Evolutionary conservation across 2,113 vertebrate genomes (phyloP).

Genomic region (Cryptotis parvus): DNA sequence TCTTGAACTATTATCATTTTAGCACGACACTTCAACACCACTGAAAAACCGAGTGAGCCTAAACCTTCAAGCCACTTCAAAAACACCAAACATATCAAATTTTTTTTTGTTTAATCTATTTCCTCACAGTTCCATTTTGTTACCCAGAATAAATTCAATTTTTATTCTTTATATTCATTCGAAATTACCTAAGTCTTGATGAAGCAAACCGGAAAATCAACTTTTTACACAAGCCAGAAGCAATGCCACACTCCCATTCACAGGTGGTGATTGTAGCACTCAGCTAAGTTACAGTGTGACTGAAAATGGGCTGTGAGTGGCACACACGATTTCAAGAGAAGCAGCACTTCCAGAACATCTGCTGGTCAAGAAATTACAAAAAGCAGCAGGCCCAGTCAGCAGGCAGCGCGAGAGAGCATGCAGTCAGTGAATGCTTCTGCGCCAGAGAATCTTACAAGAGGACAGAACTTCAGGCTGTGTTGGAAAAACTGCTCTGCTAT

Average conservation of each 20-base stretch:
- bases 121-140: neutral
- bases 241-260: conserved; percentile 15
- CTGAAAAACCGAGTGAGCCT: neutral
- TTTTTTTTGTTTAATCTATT: conserved; percentile 34
- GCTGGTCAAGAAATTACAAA: conserved; percentile 37
- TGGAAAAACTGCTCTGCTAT: too few species aligned
- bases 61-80: neutral
- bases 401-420: neutral
- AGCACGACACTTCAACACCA: neutral
- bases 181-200: neutral
- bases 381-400: conserved; percentile 2
- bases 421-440: conserved; percentile 28
- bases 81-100: neutral
- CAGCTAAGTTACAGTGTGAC: too few species aligned
- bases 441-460: neutral
- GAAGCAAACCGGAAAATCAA: conserved; percentile 11
- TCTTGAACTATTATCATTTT: too few species aligned
- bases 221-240: conserved; percentile 28
- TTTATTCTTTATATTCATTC: conserved; percentile 25
- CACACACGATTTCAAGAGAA: conserved; percentile 55
- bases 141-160: conserved; percentile 29
- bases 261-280: too few species aligned
- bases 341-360: conserved; percentile 38
- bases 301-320: conserved; percentile 29
- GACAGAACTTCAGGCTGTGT: too few species aligned